Base-by-base conservation (phyloP, 2,888 invertebrate genomes). In the Tillus elongatus region DNA sequence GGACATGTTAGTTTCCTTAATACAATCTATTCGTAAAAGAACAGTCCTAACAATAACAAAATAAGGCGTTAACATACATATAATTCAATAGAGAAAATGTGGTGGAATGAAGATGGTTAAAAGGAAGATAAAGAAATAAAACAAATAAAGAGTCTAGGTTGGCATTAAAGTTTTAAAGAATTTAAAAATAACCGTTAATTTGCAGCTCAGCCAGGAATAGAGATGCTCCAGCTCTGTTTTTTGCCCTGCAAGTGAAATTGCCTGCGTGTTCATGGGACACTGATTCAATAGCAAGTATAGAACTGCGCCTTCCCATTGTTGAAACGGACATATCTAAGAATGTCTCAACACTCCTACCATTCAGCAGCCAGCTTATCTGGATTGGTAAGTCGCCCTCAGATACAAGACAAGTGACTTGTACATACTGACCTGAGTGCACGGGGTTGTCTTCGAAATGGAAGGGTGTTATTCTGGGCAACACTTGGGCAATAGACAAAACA, bases 211-310 rank as follows among this genome's bases (percentile, higher is more conserved):
- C 49, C 16, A 53, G 51, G 40, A 54, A 55, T 9, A 40, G 40
- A 12, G 52, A 43, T 26, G 46, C 40, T 30, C 64, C 64, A 19
- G 62, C 66, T 36, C 36, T 44, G 40, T 66, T 66, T 13, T 40
- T 72, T 36, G 82, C 85, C 54, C 74, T 72, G 64, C 86, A 86
- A 42, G 78, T 76, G 62, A 84, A 86, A 52, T 75, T 78, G 51
- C 85, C 86, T 50, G 79, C 75, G 62, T 85, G 82, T 44, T 68
- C 71, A 27, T 76, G 74, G 38, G 73, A 71, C 28, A 80, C 77
- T 3, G 74, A 71, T 52, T 79, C 77, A 46, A 82, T 78, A 45
- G 74, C 75, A 38, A 85, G 65, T 37, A 77, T 63, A 44, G 77
- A 67, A 45, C 70, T 69, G 74, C 64, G 48, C 49, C 53, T 57